Evolutionary conservation across 2,888 invertebrate genomes (phyloP), one percentile per base, ranked within the genome.

Genomic region (Rhynchonema sp.): DNA sequence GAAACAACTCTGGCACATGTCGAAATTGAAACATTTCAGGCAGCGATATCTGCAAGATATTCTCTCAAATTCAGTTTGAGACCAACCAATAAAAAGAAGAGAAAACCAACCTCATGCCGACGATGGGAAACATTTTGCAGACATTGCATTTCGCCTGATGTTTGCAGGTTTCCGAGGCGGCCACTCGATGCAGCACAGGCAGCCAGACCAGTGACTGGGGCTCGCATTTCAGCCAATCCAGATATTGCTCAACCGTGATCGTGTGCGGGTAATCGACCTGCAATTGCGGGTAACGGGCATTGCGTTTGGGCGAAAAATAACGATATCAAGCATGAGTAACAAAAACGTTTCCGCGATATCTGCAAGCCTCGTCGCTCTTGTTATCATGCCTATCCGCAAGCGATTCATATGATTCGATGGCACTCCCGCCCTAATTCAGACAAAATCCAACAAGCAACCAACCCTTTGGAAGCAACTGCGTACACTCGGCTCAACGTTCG

Each of bases 1-100:
- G 84, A 98, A 98, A 76, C 98, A 98, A 70, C 84, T 86, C 81
- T 98, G 96, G 79, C 96, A 96, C 86, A 96, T 90, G 79, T 98
- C 96, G 76, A 94, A 94, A 78, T 96, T 98, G 80, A 98, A 96
- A 78, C 98, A 98, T 75, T 92, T 91, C 69, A 98, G 80, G 78
- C 98, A 98, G 53, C 96, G 87, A 77, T 91, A 92, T 72, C 89
- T 84, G 73, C 13, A 22, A n/a, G n/a, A n/a, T n/a, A n/a, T n/a
- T n/a, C n/a, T n/a, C n/a, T n/a, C n/a, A n/a, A n/a, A n/a, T n/a
- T 38, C 13, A 9, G 9, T 38, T 38, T 38, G 28, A 54, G 23
- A 13, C 27, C 27, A 49, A n/a, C n/a, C 23, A n/a, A 23, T 20
- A 49, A 17, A 6, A 49, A 49, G n/a, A 49, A 49, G n/a, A 49